Base-by-base conservation (phyloP, 2,888 invertebrate genomes). In the Sinhomidia bicolor region DNA sequence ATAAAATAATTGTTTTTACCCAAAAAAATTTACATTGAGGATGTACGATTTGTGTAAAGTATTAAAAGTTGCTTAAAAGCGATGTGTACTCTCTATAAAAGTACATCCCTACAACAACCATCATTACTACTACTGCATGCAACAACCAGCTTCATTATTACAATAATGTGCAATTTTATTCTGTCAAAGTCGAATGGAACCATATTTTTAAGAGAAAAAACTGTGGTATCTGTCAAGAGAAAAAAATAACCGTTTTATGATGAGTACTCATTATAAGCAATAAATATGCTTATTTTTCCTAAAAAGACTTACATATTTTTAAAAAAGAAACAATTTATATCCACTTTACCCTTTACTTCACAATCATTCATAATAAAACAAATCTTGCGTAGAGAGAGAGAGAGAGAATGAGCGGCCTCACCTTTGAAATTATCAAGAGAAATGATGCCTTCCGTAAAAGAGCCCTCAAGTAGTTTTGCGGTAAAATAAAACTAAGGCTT, bases 381-480 rank as follows among this genome's bases (percentile, higher is more conserved):
- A 44, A 71, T 17, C 20, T 71, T 44, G 41, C 1, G 10, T 12
- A 26, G 26, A n/a, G n/a, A n/a, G n/a, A n/a, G n/a, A n/a, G n/a
- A n/a, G n/a, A n/a, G n/a, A n/a, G n/a, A n/a, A n/a, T n/a, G n/a
- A 51, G 76, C 76, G 76, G 76, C 76, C 26, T 51, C 51, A 76
- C 51, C 29, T 76, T 76, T 76, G 76, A 76, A 29, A 51, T 74
- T 74, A 36, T 62, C 14, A 62, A 7, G 32, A 51, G 76, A 51
- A n/a, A 76, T 47, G 12, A 51, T 71, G 41, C 71, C 71, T 71
- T 76, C 76, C 20, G 68, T 41, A 51, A 36, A 68, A 62, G 44
- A 68, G 86, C 79, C 88, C 88, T 88, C 51, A 26, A 88, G 88
- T 78, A 76, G 62, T 74, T 54, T 51, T n/a, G 74, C 60, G 76